Conservation (phyloP, 2,797 vertebrate species). For the Eremophila alpestris region DNA sequence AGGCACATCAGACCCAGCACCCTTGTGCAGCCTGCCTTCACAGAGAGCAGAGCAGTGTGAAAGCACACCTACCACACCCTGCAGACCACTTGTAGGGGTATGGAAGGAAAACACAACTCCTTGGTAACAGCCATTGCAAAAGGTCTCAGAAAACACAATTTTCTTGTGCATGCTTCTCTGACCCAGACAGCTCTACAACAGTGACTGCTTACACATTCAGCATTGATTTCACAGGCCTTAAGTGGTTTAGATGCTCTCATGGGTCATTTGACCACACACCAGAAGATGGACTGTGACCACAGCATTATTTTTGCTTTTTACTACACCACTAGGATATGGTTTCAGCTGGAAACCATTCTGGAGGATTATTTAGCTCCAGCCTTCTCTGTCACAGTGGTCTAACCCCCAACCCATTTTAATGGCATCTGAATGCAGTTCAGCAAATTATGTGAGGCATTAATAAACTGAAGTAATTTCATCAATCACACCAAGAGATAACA, state of each 20-base stretch:
- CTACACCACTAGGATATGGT: background rate
- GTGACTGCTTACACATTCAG: background rate
- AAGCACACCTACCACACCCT: background rate
- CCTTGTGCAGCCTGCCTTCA: background rate
- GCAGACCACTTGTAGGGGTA: fast-evolving
- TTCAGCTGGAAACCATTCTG: background rate
- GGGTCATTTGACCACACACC: background rate
- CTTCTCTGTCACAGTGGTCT: background rate
- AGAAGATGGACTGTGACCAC: background rate
- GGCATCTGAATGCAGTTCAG: background rate
- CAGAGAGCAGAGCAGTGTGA: background rate
- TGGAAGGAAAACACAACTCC: background rate
- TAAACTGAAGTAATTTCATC: background rate
- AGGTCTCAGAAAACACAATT: background rate
- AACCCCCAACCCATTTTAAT: background rate
- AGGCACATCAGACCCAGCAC: background rate
- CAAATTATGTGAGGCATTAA: background rate
- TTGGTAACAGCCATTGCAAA: background rate
- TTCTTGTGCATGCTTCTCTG: background rate
- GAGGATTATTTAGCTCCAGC: background rate
- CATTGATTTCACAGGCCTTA: background rate
- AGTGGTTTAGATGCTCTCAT: background rate
- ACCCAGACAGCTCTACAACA: background rate
- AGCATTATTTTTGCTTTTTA: background rate
- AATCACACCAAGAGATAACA: background rate